phyloP scores from a whole-genome alignment of 2,113 vertebrate species.

The Sylvia atricapilla region DNA sequence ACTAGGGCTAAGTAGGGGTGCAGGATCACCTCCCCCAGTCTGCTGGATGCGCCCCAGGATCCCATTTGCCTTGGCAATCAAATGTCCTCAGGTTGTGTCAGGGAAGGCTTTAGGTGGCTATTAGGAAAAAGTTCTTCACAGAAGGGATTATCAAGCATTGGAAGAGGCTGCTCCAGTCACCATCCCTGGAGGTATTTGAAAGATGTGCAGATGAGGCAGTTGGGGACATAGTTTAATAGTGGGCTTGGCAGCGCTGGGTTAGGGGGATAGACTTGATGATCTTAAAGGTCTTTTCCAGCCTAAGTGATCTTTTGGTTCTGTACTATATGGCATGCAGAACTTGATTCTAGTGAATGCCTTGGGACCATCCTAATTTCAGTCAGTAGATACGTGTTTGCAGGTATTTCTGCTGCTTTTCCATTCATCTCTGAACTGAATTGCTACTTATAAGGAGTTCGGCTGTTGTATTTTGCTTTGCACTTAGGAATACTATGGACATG shows the following conservation, averaged over 20 bases:
- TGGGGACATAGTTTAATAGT: background rate
- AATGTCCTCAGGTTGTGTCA: background rate
- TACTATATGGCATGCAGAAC: background rate
- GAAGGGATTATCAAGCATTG: background rate
- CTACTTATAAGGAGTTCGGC: background rate
- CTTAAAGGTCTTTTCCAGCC: background rate
- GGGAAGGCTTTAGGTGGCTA: background rate
- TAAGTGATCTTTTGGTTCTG: background rate
- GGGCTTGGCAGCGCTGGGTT: background rate
- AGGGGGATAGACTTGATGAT: rapidly evolving
- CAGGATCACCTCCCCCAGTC: background rate
- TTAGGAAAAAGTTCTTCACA: background rate
- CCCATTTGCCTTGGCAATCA: background rate
- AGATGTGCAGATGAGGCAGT: background rate
- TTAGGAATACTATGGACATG: background rate
- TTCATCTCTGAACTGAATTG: background rate
- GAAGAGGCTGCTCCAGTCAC: background rate
- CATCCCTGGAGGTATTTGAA: background rate
- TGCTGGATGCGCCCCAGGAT: background rate
- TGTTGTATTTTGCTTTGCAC: background rate
- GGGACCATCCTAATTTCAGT: background rate
- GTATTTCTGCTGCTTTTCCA: background rate
- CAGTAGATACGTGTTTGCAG: rapidly evolving
- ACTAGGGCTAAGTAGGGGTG: too few relatives aligned
- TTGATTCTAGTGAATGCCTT: background rate